Conservation (phyloP, 2,113 vertebrate genomes). For the Neogobius melanostomus region DNA sequence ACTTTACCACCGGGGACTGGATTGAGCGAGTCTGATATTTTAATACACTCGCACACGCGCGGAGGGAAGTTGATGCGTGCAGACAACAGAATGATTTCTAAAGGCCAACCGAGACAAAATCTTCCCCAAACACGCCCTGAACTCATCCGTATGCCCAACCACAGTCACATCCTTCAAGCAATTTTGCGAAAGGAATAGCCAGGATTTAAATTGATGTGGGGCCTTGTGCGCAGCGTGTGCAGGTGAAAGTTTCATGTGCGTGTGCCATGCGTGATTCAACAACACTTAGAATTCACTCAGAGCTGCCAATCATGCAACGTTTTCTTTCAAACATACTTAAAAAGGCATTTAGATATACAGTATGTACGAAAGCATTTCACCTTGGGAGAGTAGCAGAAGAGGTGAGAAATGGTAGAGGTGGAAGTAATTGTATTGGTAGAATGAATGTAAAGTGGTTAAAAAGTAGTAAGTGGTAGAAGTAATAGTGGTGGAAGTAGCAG, state of each 20-base stretch:
- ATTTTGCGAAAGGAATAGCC: not conserved
- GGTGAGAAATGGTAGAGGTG: not conserved
- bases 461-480: not conserved
- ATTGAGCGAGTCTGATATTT: not conserved
- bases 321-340: not conserved
- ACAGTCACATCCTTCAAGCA: not conserved
- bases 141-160: not conserved
- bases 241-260: not conserved
- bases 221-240: not conserved
- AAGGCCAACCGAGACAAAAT: slow-evolving; percentile 9
- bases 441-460: not conserved
- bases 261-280: not conserved
- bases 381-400: not conserved
- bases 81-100: not conserved
- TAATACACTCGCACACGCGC: slow-evolving; percentile 2
- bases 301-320: too few relatives aligned
- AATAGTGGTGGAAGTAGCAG: not conserved
- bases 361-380: not conserved
- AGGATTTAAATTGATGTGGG: not conserved
- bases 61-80: not conserved
- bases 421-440: not conserved
- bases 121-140: not conserved
- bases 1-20: not conserved
- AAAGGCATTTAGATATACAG: not conserved
- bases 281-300: not conserved